phyloP scores from a whole-genome alignment of 2,888 invertebrate genomes.

The Euzetes globulus region DNA sequence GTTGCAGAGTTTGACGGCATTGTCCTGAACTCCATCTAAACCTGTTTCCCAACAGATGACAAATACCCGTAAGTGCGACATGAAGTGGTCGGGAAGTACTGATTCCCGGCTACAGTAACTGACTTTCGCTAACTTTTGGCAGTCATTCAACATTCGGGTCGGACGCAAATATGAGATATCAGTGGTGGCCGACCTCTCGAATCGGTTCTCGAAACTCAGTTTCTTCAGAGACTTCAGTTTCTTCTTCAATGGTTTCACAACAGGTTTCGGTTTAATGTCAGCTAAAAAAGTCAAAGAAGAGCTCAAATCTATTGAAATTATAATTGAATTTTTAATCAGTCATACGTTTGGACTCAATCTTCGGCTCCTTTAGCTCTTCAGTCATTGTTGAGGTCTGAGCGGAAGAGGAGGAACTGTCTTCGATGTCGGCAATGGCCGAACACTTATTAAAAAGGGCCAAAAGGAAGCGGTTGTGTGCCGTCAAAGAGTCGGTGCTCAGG shows the following conservation, averaged over 20 bases:
- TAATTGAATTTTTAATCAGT: background rate
- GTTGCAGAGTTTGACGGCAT: constrained; percentile 71
- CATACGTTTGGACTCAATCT: background rate
- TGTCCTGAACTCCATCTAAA: constrained; percentile 67
- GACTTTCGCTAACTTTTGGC: constrained; percentile 42
- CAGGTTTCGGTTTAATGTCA: background rate
- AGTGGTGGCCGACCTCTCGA: background rate
- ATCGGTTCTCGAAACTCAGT: background rate
- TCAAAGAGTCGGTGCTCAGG: constrained; percentile 57
- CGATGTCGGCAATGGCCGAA: constrained; percentile 40
- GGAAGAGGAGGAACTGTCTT: background rate
- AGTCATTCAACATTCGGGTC: background rate
- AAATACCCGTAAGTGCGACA: constrained; percentile 72
- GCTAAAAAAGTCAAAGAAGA: background rate
- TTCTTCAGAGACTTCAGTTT: background rate
- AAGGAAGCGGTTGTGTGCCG: constrained; percentile 71
- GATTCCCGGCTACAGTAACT: constrained; percentile 62
- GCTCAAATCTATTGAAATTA: background rate
- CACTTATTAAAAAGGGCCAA: constrained; percentile 71
- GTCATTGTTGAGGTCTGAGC: background rate
- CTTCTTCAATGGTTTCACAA: background rate
- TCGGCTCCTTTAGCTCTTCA: background rate
- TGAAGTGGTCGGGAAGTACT: constrained; percentile 72
- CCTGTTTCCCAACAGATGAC: constrained; percentile 83
- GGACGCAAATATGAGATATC: background rate